Evolutionary conservation across 2,797 vertebrate genomes (phyloP).

Genomic region (Chloroceryle inda): DNA sequence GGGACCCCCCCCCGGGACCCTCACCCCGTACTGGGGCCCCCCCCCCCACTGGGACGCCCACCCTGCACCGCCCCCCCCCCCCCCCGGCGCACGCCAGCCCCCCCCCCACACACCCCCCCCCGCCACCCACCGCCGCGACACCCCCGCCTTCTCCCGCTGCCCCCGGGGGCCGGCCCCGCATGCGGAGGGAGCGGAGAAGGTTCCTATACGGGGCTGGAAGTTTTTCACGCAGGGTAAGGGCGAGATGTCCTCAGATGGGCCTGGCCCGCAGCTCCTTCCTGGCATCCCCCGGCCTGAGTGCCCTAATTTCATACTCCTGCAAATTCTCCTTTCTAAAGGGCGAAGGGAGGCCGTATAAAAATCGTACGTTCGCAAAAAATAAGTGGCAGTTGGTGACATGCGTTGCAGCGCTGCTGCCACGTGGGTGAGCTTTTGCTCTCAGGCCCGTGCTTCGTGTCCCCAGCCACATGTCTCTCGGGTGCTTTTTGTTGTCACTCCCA

Average conservation of each 20-base stretch:
- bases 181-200: background rate
- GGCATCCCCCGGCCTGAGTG: background rate
- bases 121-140: too few relatives aligned
- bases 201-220: background rate
- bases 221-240: background rate
- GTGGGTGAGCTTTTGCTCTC: background rate
- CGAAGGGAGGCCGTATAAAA: accelerated
- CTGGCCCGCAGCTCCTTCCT: background rate
- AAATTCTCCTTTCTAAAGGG: background rate
- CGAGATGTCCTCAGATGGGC: accelerated
- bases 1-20: too few relatives aligned
- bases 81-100: too few relatives aligned
- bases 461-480: background rate
- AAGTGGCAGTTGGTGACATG: accelerated
- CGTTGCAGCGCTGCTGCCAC: accelerated
- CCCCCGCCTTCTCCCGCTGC: too few relatives aligned
- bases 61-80: too few relatives aligned
- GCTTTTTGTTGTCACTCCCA: background rate
- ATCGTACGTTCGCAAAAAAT: accelerated
- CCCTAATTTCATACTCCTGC: accelerated
- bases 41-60: too few relatives aligned
- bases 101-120: too few relatives aligned
- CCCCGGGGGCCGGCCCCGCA: background rate
- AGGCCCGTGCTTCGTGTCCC: accelerated
- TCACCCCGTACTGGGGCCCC: too few relatives aligned